A percentile compares a stretch with the other conserved stretches of the same genome.
Evolutionary conservation across 2,888 invertebrate genomes (phyloP).

Genomic region (Tholera decimalis): DNA sequence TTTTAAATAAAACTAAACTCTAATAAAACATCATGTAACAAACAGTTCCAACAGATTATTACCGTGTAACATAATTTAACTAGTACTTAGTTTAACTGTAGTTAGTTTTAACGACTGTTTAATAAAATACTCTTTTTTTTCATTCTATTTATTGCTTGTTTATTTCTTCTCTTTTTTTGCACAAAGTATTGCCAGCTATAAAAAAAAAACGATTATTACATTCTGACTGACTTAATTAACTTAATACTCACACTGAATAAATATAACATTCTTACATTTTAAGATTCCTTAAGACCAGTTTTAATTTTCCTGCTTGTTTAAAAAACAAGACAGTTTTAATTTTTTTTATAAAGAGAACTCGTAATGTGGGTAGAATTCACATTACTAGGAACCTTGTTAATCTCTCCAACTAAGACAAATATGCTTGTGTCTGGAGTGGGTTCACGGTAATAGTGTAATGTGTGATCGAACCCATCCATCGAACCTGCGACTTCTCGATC

Average conservation of each 20-base stretch:
- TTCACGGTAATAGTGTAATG: no score
- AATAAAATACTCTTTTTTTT: constrained; percentile 55
- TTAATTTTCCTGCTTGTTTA: no score
- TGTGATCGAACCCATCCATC: no score
- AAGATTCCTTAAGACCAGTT: neutral
- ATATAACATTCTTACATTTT: neutral
- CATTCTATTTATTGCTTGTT: constrained; percentile 45
- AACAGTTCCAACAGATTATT: constrained; percentile 5
- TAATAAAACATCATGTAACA: constrained; percentile 9
- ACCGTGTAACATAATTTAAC: constrained; percentile 7
- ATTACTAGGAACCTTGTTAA: no score
- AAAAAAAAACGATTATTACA: neutral
- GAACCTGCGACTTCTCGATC: no score
- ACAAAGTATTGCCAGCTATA: constrained; percentile 46
- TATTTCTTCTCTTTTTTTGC: constrained; percentile 35
- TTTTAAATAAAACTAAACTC: neutral
- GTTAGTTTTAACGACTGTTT: constrained; percentile 30
- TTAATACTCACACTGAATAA: neutral
- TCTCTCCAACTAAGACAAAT: no score
- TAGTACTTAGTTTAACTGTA: constrained; percentile 29
- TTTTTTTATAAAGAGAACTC: no score
- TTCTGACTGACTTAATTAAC: neutral
- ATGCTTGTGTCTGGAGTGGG: no score
- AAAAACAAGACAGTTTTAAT: no score
- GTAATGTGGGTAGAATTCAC: no score